Base-by-base conservation (phyloP, 2,113 vertebrate genomes). In the Piaya cayana region DNA sequence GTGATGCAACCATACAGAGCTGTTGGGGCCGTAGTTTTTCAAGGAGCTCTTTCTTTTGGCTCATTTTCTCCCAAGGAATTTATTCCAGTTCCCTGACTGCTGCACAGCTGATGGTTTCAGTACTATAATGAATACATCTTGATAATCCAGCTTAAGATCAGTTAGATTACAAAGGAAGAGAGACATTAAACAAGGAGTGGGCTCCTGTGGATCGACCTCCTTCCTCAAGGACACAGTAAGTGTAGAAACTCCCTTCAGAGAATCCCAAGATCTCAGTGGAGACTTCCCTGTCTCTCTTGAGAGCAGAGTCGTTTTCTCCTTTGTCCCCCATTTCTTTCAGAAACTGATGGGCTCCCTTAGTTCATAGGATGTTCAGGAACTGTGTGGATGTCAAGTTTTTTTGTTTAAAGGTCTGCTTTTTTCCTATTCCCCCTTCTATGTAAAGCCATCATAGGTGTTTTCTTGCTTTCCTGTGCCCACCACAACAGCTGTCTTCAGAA, bases 141-240 rank as follows among this genome's bases (percentile, higher is more conserved):
- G 60, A 32, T 56, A 6, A 36, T 47, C 11, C 42, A 37, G 3
- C 15, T 52, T 37, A 20, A 79, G 23, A 34, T 52, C 9, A 34
- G 37, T 34, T 70, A 71, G 29, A 47, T 42, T 43, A n/a, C n/a
- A n/a, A n/a, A 68, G 37, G 32, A 56, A 47, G 59, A 37, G 11
- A 42, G 15, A 16, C 12, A 3, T 78, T 43, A 52, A 83, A 50
- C 13, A 56, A 71, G 13, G 32, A 56, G 19, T 34, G 13, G 37
- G 20, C 16, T 87, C 60, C 34, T 83, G 50, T 15, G 60, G 23
- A 50, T 1, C 2, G 0, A 5, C 4, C 20, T 86, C 29, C 55
- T 62, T 92, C 42, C 21, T 11, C 0, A 0, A 56, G n/a, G 18
- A 14, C 47, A 58, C 10, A 0, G 0, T 8, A 19, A 72, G 43